Percentiles rank a stretch among this genome's conserved stretches.
phyloP scores from a whole-genome alignment of 2,113 vertebrate species.

The Rhizomys pruinosus region DNA sequence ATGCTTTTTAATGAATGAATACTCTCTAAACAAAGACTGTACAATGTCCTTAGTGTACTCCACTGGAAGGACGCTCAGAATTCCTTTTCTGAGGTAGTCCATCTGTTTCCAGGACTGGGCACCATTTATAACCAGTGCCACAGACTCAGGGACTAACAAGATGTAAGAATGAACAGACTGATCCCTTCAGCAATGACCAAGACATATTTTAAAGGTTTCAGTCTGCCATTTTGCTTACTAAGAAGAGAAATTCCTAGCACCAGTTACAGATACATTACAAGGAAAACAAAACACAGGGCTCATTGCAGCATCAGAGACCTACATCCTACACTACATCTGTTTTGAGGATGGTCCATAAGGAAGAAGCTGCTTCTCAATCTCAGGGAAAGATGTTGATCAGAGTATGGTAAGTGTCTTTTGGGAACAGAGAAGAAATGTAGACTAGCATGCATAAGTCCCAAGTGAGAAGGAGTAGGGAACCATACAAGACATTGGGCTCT shows the following conservation, averaged over 20 bases:
- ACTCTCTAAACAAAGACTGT: not conserved
- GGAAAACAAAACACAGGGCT: not conserved
- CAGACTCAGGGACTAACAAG: not conserved
- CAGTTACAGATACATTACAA: too few species aligned
- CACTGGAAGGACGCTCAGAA: not conserved
- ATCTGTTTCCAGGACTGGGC: too few species aligned
- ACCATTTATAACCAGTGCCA: not conserved
- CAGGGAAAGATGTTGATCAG: not conserved
- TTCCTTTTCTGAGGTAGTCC: too few species aligned
- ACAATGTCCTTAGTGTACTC: not conserved
- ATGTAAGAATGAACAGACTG: not conserved
- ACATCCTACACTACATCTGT: not conserved
- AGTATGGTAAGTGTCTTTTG: not conserved
- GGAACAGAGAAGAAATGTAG: not conserved
- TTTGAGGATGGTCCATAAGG: not conserved
- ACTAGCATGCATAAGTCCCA: accelerated
- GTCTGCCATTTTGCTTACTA: not conserved
- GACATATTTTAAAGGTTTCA: not conserved
- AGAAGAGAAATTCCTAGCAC: not conserved
- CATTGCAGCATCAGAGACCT: accelerated
- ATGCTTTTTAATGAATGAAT: not conserved
- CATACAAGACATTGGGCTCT: too few species aligned
- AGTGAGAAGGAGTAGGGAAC: accelerated
- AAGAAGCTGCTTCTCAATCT: not conserved
- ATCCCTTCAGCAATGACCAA: not conserved